phyloP scores from a whole-genome alignment of 2,797 vertebrate genomes.

The Bradypus variegatus region DNA sequence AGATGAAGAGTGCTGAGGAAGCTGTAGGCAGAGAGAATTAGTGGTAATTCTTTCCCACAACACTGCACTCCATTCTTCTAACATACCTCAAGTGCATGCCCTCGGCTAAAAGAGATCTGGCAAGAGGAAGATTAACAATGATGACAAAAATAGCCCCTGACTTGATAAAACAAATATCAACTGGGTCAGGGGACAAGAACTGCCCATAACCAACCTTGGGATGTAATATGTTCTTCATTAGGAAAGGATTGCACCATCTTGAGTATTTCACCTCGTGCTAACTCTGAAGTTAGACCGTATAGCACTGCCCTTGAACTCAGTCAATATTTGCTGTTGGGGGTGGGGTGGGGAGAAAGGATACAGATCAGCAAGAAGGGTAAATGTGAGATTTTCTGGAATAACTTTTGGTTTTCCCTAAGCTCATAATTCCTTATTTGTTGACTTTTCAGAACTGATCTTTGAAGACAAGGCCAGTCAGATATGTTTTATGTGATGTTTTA shows the following conservation, averaged over 20 bases:
- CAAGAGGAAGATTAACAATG: constrained; percentile 66
- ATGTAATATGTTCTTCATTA: constrained; percentile 41
- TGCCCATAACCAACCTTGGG: constrained; percentile 46
- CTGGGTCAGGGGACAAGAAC: constrained; percentile 55
- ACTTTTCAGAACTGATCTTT: constrained; percentile 8
- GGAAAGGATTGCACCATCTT: constrained; percentile 60
- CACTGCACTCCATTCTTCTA: constrained; percentile 55
- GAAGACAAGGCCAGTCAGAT: not conserved
- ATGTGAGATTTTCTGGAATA: constrained; percentile 31
- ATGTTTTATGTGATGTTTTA: not conserved
- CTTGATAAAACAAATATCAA: constrained; percentile 65
- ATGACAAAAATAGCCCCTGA: constrained; percentile 67
- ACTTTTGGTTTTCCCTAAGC: not conserved
- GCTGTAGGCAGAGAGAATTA: constrained; percentile 59
- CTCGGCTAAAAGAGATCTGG: constrained; percentile 55
- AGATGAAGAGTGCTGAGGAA: constrained; percentile 51
- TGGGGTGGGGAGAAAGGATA: not conserved
- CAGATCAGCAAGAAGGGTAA: constrained; percentile 22
- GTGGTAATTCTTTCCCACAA: constrained; percentile 57
- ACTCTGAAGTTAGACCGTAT: constrained; percentile 60
- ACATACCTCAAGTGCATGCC: constrained; percentile 66
- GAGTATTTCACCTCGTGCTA: constrained; percentile 57
- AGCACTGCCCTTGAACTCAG: constrained; percentile 64
- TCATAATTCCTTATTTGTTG: not conserved
- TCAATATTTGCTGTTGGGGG: constrained; percentile 60